Base-by-base conservation (phyloP, 2,797 vertebrate species). In the Acrocephalus scirpaceus region DNA sequence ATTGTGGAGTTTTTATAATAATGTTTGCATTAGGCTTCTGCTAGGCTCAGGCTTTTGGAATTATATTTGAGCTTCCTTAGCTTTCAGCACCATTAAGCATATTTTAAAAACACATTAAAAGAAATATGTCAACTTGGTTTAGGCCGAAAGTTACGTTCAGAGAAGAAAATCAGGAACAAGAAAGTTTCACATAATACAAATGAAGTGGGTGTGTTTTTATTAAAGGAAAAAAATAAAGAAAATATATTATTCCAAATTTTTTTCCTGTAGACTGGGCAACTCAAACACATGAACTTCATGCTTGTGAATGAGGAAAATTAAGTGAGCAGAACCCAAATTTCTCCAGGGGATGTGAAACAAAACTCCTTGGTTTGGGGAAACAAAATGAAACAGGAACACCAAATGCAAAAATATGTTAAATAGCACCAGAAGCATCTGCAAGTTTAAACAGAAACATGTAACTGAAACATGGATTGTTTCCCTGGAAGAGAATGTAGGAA, bases 51-150 rank as follows among this genome's bases (percentile, higher is more conserved):
- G 81, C 81, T 82, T 70, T 93, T 79, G 89, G 89, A 91, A 79
- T 82, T 79, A 51, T 71, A 90, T 93, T 79, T 89, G 82, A 90
- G 84, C 81, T 93, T 97, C 78, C 82, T 92, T 51, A 54, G 60
- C 93, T 95, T 96, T 97, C 93, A 96, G 87, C 93, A 95, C 76
- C 88, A 30, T 73, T 77, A 88, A 95, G 60, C 78, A 29, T 94
- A n/a, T 91, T 95, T 97, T 75, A 62, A 95, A 96, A 95, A 93
- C 86, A 94, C 80, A 91, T 95, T 95, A 70, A 56, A 92, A 79
- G 83, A 73, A 56, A 45, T 53, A 73, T 60, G 64, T 83, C 91
- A 94, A 3, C 91, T 88, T 17, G 25, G 60, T 81, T 92, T 71
- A 93, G 76, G 53, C 42, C 82, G 86, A 87, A 82, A 88, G 40